Percentiles rank a stretch among this genome's conserved stretches.
Conservation (phyloP, 2,113 vertebrate genomes). For the Leptosomus discolor region DNA sequence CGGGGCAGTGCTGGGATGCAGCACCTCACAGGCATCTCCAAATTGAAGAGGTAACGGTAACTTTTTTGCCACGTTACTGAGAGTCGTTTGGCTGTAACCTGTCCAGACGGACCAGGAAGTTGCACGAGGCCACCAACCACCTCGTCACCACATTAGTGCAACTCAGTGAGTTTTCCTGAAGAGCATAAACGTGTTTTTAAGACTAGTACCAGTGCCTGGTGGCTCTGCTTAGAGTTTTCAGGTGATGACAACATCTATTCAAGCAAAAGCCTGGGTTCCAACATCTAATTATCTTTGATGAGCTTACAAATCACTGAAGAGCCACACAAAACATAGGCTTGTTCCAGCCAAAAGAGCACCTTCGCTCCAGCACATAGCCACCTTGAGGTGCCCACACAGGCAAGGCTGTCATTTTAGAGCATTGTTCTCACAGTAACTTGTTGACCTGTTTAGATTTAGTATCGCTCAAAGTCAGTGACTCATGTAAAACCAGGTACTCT, state of each 20-base stretch:
- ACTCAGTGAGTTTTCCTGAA: not conserved
- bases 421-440: not conserved
- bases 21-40: not conserved
- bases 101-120: not conserved
- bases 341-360: not conserved
- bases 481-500: not conserved
- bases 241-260: not conserved
- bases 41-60: rapidly evolving
- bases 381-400: rapidly evolving
- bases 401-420: not conserved
- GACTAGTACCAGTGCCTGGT: not conserved
- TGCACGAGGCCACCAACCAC: not conserved
- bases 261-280: not conserved
- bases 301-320: not conserved
- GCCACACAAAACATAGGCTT: not conserved
- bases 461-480: not conserved
- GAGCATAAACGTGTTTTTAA: not conserved
- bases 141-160: not conserved
- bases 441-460: not conserved
- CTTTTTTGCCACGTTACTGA: not conserved
- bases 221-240: not conserved
- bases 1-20: not conserved
- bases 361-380: not conserved
- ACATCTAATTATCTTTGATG: not conserved
- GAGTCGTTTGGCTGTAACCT: not conserved